Base-by-base conservation (phyloP, 1,140 invertebrate genomes). In the Euwallacea fornicatus region DNA sequence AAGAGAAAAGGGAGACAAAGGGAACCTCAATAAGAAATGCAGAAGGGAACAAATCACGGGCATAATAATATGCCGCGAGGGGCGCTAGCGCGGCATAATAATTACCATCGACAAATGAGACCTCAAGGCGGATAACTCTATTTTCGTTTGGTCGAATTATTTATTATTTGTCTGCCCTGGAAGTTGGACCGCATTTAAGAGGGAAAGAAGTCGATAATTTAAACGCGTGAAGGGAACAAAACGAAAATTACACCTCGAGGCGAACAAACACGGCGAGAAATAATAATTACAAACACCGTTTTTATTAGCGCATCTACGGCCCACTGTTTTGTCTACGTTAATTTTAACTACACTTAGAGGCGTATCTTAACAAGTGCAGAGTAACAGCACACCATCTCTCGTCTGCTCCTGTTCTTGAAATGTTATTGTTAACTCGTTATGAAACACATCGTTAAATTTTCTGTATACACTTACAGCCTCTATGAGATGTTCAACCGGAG, bases 1-100 rank as follows among this genome's bases (percentile, higher is more conserved):
- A 62, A 59, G 50, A 65, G 21, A 56, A 61, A 66, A 58, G 56
- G 55, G 63, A 66, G 66, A 71, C 67, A 74, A 71, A 66, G 63
- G 44, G 15, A 10, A 43, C 16, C 10, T 56, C 58, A 66, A 66
- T 56, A 66, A 66, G 65, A 44, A 58, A 56, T 58, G 54, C 33
- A 47, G 43, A 63, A 15, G 42, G 60, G 41, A 46, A 42, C n/a
- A 8, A 66, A 66, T 66, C 65, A 44, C 65, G 7, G 65, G 63
- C 21, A 53, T 54, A 53, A 54, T 65, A 53, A 65, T 65, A 11
- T 16, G 42, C 42, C 13, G 16, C 13, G 41, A 54, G 33, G 63
- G 63, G 47, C 43, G 46, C 55, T 33, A 6, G 6, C 46, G 1
- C 46, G 54, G 54, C 46, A 50, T 50, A 50, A 50, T 50, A 50